Conservation (phyloP, 2,797 vertebrate species). For the Enteromius trimaculatus region DNA sequence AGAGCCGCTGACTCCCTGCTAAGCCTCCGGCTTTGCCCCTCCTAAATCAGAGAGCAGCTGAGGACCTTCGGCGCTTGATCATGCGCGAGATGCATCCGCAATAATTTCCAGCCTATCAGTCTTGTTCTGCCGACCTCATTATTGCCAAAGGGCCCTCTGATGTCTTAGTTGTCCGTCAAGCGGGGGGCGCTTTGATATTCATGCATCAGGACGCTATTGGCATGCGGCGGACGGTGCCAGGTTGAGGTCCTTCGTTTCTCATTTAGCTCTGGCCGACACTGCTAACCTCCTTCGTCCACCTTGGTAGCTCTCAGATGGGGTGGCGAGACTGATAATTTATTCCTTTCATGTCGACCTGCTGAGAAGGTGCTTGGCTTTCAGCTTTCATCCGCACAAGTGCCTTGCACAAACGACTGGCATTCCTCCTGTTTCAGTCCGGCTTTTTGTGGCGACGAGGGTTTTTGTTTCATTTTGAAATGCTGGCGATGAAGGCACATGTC, state of each 20-base stretch:
- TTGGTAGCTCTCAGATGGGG: constrained; percentile 25
- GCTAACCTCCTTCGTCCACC: constrained; percentile 8
- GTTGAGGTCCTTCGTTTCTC: constrained; percentile 37
- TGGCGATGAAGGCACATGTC: constrained; percentile 26
- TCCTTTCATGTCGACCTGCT: constrained; percentile 15
- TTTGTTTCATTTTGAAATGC: constrained; percentile 34
- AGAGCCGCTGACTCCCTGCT: constrained; percentile 31
- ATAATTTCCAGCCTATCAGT: constrained; percentile 51
- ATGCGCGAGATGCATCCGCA: constrained; percentile 46
- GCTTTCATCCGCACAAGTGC: neutral
- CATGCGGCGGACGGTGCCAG: constrained; percentile 38
- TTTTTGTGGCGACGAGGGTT: neutral
- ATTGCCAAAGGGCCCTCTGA: constrained; percentile 51
- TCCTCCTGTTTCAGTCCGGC: neutral
- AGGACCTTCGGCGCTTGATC: constrained; percentile 60
- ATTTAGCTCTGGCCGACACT: constrained; percentile 1
- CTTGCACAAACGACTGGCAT: neutral
- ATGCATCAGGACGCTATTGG: constrained; percentile 56
- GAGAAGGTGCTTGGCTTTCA: neutral
- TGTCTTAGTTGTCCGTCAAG: constrained; percentile 66
- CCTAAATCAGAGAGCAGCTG: constrained; percentile 60
- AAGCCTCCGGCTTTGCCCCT: constrained; percentile 41
- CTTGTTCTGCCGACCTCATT: constrained; percentile 52
- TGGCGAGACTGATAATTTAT: constrained; percentile 24
- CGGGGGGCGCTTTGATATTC: constrained; percentile 76